A percentile compares a stretch with the other conserved stretches of the same genome.
Evolutionary conservation across 2,113 vertebrate species (phyloP).

Genomic region (Sprattus sprattus): DNA sequence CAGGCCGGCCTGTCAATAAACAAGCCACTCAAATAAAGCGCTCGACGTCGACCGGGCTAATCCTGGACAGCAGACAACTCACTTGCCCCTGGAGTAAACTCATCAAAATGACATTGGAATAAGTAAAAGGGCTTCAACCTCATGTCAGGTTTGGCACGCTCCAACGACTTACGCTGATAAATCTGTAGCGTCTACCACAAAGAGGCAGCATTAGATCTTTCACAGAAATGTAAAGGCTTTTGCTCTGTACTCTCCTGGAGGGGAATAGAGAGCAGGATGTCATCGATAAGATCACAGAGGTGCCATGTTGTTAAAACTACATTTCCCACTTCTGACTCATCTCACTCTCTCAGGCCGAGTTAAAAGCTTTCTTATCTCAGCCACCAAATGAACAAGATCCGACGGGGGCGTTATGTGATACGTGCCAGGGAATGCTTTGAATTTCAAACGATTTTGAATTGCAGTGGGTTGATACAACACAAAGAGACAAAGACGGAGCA

Average conservation of each 20-base stretch:
- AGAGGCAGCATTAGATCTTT: background rate
- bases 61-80: slow-evolving; percentile 2
- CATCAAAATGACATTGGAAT: background rate
- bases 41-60: background rate
- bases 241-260: background rate
- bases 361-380: slow-evolving; percentile 25
- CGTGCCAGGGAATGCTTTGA: background rate
- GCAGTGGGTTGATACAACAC: background rate
- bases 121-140: background rate
- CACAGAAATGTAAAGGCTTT: slow-evolving; percentile 2
- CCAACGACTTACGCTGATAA: background rate
- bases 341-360: background rate
- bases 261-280: background rate
- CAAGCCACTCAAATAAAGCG: slow-evolving; percentile 5
- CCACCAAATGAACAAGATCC: slow-evolving; percentile 28
- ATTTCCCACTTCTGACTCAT: background rate
- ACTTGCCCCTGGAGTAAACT: background rate
- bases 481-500: background rate
- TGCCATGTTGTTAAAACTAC: slow-evolving; percentile 1
- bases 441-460: background rate
- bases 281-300: slow-evolving; percentile 23
- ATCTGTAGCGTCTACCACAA: background rate
- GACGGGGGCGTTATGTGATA: slow-evolving; percentile 10
- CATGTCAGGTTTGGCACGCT: background rate
- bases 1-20: background rate